phyloP scores from a whole-genome alignment of 1,140 invertebrate genomes.

The Bombus cullumanus region DNA sequence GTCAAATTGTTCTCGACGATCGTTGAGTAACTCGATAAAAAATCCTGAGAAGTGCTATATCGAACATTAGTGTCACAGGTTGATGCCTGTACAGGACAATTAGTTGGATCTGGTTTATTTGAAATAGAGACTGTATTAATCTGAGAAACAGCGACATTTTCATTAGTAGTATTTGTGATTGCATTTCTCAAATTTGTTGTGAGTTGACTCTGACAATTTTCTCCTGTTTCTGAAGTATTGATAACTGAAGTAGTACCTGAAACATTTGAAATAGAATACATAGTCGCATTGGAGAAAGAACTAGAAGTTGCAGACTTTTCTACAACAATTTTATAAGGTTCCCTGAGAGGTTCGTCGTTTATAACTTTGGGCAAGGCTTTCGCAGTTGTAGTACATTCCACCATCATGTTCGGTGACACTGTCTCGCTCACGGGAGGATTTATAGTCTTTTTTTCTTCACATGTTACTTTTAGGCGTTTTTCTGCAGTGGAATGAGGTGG shows the following conservation, averaged over 20 bases:
- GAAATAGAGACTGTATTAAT: conserved; percentile 20
- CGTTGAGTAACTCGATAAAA: conserved; percentile 66
- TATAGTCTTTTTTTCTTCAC: conserved; percentile 51
- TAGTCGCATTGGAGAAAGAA: conserved; percentile 32
- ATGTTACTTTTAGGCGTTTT: conserved; percentile 54
- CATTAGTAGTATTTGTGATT: conserved; percentile 17
- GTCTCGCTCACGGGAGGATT: conserved; percentile 30
- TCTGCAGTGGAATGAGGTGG: conserved; percentile 48
- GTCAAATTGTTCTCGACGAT: conserved; percentile 37
- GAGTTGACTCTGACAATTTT: conserved; percentile 45
- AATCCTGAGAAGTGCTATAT: conserved; percentile 64
- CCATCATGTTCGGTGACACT: conserved; percentile 33
- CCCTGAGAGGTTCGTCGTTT: conserved; percentile 76
- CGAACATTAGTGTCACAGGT: conserved; percentile 57
- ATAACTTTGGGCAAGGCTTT: conserved; percentile 78
- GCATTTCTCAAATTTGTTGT: conserved; percentile 45
- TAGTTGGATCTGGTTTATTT: conserved; percentile 16
- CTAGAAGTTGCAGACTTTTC: conserved; percentile 47
- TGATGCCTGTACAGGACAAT: conserved; percentile 35
- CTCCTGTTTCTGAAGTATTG: conserved; percentile 8
- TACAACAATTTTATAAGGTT: conserved; percentile 77
- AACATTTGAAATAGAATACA: conserved; percentile 43
- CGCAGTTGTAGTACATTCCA: conserved; percentile 32
- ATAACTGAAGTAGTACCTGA: conserved; percentile 24
- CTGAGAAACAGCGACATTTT: conserved; percentile 41